Base-by-base conservation (phyloP, 2,113 vertebrate genomes). In the Martes martes region DNA sequence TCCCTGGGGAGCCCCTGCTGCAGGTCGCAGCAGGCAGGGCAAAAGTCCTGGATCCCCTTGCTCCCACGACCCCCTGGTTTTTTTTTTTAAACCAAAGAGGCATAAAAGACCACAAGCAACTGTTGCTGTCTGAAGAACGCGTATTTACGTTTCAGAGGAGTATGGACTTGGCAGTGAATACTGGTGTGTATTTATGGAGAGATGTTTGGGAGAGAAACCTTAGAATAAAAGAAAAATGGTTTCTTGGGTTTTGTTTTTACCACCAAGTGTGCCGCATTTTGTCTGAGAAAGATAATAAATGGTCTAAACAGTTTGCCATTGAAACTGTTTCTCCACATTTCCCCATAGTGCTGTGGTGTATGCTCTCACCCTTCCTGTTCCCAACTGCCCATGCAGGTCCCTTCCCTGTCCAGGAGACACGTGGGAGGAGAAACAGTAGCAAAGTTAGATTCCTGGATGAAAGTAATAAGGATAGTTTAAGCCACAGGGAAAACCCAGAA, bases 1-100 rank as follows among this genome's bases (percentile, higher is more conserved):
- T 98, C 71, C 98, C 98, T 78, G 97, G 97, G 96, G 98, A 99
- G 98, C 99, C 97, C 97, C 98, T 93, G 98, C 99, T 97, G 98
- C 98, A 94, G 99, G 98, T 97, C 76, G 52, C 98, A 83, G 97
- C 95, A 69, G 95, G 93, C 94, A 83, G 96, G 78, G 33, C 95
- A 78, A 78, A 6, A 61, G 71, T 74, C 50, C 71, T 86, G 59
- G 42, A 61, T 92, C 88, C 93, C 69, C 52, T 94, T n/a, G 36
- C 47, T 59, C 87, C 82, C 82, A n/a, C 84, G 14, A 33, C 69
- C 61, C 61, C 63, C 50, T 92, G 57, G 1, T 55, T 18, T 18
- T 50, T 85, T 26, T 59, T 39, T 39, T 57, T n/a, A 74, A 92
- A 84, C 45, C 59, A 82, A 47, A 79, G 26, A 81, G 28, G n/a